These are phyloP conservation scores for Ceyx erithaca DNA, from an alignment of 2,797 vertebrate genomes.

Conservation along the genomic window DNA sequence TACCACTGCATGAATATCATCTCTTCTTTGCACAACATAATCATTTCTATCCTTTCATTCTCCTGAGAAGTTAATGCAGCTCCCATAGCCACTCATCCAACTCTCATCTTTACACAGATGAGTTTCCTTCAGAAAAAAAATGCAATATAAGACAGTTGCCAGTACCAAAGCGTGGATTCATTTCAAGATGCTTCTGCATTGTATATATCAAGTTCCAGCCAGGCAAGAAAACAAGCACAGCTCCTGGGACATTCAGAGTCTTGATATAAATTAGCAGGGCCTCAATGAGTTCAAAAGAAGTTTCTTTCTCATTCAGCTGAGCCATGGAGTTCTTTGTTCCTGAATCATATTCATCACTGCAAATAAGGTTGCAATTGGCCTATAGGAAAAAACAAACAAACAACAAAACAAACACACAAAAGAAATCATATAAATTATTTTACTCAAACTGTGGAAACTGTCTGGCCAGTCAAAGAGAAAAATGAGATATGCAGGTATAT, in stretches of 20 bases:
- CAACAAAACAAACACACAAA: not conserved
- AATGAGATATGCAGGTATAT: not conserved
- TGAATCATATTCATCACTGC: conserved; percentile 85
- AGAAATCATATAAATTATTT: not conserved
- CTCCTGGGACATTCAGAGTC: conserved; percentile 89
- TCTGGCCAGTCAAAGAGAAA: not conserved
- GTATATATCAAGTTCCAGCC: conserved; percentile 97
- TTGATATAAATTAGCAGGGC: conserved; percentile 92
- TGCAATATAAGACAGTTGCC: not conserved
- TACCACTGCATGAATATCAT: not conserved
- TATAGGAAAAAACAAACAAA: conserved; percentile 37
- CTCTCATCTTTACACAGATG: not conserved
- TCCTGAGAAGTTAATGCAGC: not conserved
- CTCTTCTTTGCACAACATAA: not conserved
- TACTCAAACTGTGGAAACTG: not conserved
- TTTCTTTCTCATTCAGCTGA: conserved; percentile 93
- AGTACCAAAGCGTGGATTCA: conserved; percentile 91
- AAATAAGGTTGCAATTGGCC: conserved; percentile 92
- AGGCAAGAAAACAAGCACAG: conserved; percentile 92
- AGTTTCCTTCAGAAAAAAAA: not conserved
- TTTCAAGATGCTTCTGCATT: conserved; percentile 95
- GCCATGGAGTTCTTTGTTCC: conserved; percentile 91
- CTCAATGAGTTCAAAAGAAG: conserved; percentile 94
- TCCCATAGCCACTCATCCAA: not conserved
- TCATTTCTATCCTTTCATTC: not conserved